Evolutionary conservation across 2,113 vertebrate species (phyloP).

Genomic region (Scopus umbretta): DNA sequence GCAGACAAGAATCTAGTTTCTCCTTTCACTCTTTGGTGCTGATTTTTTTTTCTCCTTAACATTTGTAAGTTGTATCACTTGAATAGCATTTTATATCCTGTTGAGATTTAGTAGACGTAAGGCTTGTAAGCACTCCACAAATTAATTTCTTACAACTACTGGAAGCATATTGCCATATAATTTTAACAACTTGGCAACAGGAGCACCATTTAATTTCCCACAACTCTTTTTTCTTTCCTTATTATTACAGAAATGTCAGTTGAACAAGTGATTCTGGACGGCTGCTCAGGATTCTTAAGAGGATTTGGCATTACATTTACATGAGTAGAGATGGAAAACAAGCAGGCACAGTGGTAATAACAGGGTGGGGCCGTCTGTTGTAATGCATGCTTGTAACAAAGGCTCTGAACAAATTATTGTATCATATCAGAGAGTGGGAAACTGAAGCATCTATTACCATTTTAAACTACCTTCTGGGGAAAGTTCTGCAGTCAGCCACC

Average conservation of each 20-base stretch:
- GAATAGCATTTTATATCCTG: slow-evolving; percentile 48
- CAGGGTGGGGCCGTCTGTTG: background rate
- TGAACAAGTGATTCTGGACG: slow-evolving; percentile 50
- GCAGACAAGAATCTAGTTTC: background rate
- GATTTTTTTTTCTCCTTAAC: background rate
- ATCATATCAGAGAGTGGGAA: background rate
- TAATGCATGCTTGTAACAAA: background rate
- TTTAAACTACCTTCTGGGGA: slow-evolving; percentile 39
- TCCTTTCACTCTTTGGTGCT: slow-evolving; percentile 43
- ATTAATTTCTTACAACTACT: slow-evolving; percentile 66
- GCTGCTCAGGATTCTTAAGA: slow-evolving; percentile 29
- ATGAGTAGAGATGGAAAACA: slow-evolving; percentile 22
- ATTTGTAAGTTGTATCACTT: slow-evolving; percentile 46
- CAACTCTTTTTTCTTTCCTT: slow-evolving; percentile 57
- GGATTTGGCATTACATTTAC: slow-evolving; percentile 62
- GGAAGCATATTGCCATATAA: slow-evolving; percentile 59
- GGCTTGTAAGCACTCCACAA: slow-evolving; percentile 59
- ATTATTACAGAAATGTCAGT: slow-evolving; percentile 56
- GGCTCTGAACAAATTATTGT: background rate
- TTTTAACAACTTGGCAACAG: slow-evolving; percentile 63
- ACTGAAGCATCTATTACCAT: slow-evolving; percentile 28
- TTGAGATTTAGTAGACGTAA: slow-evolving; percentile 57
- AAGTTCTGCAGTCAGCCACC: slow-evolving; percentile 40
- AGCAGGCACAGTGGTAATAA: background rate
- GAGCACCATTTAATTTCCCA: slow-evolving; percentile 54